Conservation (phyloP, 2,113 vertebrate genomes). For the Labrus mixtus region DNA sequence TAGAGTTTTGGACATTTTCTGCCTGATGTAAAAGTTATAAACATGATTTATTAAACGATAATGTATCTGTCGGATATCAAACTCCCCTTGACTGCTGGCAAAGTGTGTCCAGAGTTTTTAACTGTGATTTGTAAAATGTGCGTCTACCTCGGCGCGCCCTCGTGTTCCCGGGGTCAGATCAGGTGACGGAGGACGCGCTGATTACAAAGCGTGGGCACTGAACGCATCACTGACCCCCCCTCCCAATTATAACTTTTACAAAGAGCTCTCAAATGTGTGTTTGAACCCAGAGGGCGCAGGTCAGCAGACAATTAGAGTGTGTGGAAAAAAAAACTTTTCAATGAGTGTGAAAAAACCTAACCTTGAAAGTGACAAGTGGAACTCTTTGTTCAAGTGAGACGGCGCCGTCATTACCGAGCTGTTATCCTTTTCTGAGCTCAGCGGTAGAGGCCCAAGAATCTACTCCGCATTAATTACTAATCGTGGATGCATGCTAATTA, state of each 20-base stretch:
- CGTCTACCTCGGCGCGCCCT: not conserved
- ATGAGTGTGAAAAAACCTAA: constrained; percentile 45
- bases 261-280: constrained; percentile 50
- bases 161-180: constrained; percentile 21
- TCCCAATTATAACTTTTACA: constrained; percentile 61
- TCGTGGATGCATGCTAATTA: constrained; percentile 63
- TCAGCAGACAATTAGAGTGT: constrained; percentile 53
- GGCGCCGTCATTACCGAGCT: constrained; percentile 32
- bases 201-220: constrained; percentile 19
- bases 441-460: constrained; percentile 38
- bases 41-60: not conserved
- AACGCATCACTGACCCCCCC: constrained; percentile 30
- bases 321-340: constrained; percentile 14
- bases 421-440: constrained; percentile 17
- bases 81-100: too few relatives aligned
- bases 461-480: constrained; percentile 57
- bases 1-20: not conserved
- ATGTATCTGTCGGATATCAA: not conserved
- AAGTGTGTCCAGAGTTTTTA: not conserved
- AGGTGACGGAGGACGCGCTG: constrained; percentile 34
- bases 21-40: not conserved
- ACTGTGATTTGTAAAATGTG: constrained; percentile 10
- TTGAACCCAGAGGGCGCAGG: constrained; percentile 45
- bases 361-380: constrained; percentile 51
- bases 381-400: constrained; percentile 36